A percentile compares a stretch with the other conserved stretches of the same genome.
phyloP scores from a whole-genome alignment of 2,888 invertebrate genomes.

The Allophyes oxyacanthae region DNA sequence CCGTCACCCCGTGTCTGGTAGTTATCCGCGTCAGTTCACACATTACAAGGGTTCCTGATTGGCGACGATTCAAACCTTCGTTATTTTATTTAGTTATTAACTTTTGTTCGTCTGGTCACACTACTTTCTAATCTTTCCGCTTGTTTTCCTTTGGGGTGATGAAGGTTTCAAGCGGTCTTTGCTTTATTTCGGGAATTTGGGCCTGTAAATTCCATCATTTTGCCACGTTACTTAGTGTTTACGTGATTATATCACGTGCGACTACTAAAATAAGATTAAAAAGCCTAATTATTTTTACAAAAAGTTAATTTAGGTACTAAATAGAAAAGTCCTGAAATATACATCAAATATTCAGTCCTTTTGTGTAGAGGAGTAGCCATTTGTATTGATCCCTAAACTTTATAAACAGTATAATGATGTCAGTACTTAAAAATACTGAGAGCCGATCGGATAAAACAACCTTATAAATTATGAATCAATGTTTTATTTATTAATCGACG shows the following conservation, averaged over 20 bases:
- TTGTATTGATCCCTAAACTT: background rate
- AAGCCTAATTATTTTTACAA: too few species aligned
- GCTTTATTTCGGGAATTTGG: background rate
- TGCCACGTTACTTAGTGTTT: too few species aligned
- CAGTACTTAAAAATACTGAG: conserved; percentile 17
- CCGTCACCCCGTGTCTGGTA: conserved; percentile 56
- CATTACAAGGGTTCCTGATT: conserved; percentile 63
- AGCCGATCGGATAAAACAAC: conserved; percentile 20
- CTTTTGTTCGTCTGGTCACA: conserved; percentile 39
- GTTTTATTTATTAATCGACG: conserved; percentile 43
- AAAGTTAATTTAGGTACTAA: too few species aligned
- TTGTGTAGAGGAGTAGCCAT: too few species aligned
- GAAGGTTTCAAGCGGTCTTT: background rate
- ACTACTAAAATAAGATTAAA: too few species aligned
- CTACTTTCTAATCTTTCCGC: conserved; percentile 37
- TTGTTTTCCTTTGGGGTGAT: conserved; percentile 20
- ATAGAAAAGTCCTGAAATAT: too few species aligned
- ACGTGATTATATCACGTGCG: too few species aligned
- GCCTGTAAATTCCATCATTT: too few species aligned
- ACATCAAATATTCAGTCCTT: too few species aligned
- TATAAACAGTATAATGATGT: conserved; percentile 17
- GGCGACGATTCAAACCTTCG: conserved; percentile 52
- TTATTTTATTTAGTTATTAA: conserved; percentile 57
- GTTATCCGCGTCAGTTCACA: conserved; percentile 63
- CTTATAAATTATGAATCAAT: conserved; percentile 40